These are phyloP conservation scores for Phyllotreta striolata DNA, from an alignment of 2,888 invertebrate genomes.

Conservation along the genomic window DNA sequence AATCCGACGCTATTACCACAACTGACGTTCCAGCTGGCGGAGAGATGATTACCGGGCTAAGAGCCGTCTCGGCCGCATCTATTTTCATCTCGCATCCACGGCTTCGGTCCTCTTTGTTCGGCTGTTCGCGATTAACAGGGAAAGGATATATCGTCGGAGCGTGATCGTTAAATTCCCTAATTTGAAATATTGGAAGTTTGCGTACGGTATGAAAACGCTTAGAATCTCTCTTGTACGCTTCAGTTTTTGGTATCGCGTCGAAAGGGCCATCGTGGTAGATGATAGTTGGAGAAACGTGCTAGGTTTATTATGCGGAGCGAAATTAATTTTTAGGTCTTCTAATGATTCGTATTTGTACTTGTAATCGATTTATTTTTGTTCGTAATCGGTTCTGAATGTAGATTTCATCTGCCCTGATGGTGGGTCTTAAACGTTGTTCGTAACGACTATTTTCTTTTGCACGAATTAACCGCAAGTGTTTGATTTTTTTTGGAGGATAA, in stretches of 20 bases:
- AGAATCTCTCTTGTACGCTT: conserved; percentile 1
- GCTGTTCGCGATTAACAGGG: conserved; percentile 17
- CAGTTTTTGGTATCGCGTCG: conserved; percentile 35
- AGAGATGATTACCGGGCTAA: conserved; percentile 64
- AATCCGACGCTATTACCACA: conserved; percentile 77
- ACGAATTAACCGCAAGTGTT: conserved; percentile 9
- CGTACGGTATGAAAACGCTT: neutral
- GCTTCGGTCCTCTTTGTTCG: conserved; percentile 22
- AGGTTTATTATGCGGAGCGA: conserved; percentile 36
- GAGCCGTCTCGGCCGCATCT: conserved; percentile 13
- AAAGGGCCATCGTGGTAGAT: conserved; percentile 47
- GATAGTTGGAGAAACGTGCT: conserved; percentile 25
- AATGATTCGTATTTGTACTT: neutral
- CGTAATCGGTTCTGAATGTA: conserved; percentile 1
- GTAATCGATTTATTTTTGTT: neutral
- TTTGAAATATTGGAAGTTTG: no score
- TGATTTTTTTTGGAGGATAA: neutral
- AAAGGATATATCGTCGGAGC: conserved; percentile 15
- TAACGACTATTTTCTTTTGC: conserved; percentile 15
- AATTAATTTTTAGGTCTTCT: conserved; percentile 43
- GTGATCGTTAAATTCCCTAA: conserved; percentile 1
- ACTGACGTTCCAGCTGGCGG: conserved; percentile 65
- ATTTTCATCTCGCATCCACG: conserved; percentile 32
- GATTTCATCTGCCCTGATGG: conserved; percentile 48
- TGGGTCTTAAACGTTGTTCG: conserved; percentile 24